phyloP scores from a whole-genome alignment of 2,113 vertebrate genomes.

The Theropithecus gelada region DNA sequence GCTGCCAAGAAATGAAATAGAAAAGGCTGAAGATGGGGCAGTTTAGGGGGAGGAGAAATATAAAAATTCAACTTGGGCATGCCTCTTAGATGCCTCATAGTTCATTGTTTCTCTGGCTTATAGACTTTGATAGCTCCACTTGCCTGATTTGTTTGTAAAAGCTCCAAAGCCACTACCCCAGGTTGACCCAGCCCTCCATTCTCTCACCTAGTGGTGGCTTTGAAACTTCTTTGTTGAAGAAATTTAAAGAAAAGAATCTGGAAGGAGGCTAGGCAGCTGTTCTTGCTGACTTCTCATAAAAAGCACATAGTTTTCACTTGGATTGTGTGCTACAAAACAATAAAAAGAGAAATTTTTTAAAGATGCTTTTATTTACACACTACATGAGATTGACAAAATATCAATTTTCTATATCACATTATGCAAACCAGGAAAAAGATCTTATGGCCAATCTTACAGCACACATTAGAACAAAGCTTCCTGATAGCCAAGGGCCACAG shows the following conservation, averaged over 20 bases:
- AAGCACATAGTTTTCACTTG: constrained; percentile 4
- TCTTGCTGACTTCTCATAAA: constrained; percentile 34
- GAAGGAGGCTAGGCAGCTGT: not conserved
- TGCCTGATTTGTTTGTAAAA: constrained; percentile 28
- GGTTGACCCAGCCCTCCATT: not conserved
- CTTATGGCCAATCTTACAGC: not conserved
- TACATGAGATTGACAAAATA: constrained; percentile 31
- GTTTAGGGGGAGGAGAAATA: not conserved
- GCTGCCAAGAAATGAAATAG: not conserved
- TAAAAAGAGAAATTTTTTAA: constrained; percentile 34
- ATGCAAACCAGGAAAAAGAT: not conserved
- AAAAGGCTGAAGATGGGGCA: not conserved
- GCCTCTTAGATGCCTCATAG: not conserved
- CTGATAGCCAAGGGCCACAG: not conserved
- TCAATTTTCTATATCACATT: not conserved
- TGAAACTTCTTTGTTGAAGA: constrained; percentile 19
- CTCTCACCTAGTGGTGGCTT: not conserved
- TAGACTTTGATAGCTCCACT: not conserved
- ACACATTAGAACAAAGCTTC: not conserved
- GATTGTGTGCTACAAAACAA: not conserved
- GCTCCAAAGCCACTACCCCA: not conserved
- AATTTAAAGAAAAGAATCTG: not conserved
- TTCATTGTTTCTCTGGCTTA: not conserved
- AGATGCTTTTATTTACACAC: not conserved
- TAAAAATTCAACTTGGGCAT: not conserved